A percentile compares a stretch with the other conserved stretches of the same genome.
Evolutionary conservation across 2,888 invertebrate genomes (phyloP).

Genomic region (Priocnemis perturbator): DNA sequence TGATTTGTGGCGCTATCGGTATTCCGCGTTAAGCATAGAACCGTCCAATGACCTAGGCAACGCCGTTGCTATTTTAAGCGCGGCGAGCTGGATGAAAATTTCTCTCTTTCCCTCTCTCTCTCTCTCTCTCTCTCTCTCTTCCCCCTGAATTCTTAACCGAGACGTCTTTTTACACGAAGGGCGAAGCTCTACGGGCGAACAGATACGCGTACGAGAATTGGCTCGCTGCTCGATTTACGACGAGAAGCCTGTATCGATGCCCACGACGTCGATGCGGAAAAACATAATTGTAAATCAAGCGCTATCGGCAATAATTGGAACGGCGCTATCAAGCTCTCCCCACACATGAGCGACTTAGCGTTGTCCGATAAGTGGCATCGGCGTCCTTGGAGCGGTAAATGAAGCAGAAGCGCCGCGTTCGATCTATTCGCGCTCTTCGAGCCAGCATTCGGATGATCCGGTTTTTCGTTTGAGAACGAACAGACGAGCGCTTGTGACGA

Average conservation of each 20-base stretch:
- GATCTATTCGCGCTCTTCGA: constrained; percentile 6
- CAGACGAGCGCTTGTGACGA: not conserved
- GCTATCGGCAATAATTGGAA: constrained; percentile 59
- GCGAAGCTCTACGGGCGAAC: not conserved
- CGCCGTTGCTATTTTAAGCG: too few species aligned
- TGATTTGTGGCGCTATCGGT: too few species aligned
- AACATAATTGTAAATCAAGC: constrained; percentile 52
- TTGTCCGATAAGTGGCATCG: constrained; percentile 40
- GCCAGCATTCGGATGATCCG: not conserved
- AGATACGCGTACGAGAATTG: constrained; percentile 11
- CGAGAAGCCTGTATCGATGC: too few species aligned
- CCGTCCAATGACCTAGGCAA: too few species aligned
- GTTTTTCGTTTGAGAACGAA: not conserved
- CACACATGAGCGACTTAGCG: constrained; percentile 18
- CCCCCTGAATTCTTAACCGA: not conserved
- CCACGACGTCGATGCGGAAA: constrained; percentile 27
- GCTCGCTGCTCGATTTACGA: too few species aligned
- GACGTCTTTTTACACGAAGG: too few species aligned
- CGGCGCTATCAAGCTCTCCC: constrained; percentile 42
- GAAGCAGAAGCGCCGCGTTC: constrained; percentile 11
- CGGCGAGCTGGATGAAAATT: constrained; percentile 5
- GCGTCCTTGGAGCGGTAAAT: constrained; percentile 31
- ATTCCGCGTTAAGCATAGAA: too few species aligned
- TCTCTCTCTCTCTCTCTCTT: constrained; percentile 3
- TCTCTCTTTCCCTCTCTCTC: constrained; percentile 2